Base-by-base conservation (phyloP, 2,113 vertebrate genomes). In the Pachyramphus minor region DNA sequence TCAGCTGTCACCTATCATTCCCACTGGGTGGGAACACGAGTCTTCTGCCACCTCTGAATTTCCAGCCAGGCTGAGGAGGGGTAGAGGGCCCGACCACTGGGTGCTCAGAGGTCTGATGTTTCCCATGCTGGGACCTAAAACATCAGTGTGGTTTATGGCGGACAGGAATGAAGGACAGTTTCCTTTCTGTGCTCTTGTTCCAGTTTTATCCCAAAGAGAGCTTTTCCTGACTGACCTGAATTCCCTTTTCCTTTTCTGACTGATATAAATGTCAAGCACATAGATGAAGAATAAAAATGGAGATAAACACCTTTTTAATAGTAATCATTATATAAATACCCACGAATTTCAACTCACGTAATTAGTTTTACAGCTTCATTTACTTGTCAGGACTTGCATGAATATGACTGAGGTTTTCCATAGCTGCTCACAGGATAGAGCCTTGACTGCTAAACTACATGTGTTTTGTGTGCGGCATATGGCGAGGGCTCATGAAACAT, bases 1-100 rank as follows among this genome's bases (percentile, higher is more conserved):
- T 42, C 53, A 23, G 53, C 49, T 39, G 4, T 33, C 35, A 30
- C 53, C 47, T 50, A 14, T 25, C 59, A 69, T 60, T 55, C 21
- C 84, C 33, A 2, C 3, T 4, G 45, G 80, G 12, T 42, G 63
- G 55, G 23, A 80, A 9, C 4, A 2, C 0, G 0, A 69, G 5
- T 8, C 41, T 56, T 49, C 41, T 58, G 68, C 42, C 5, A 4
- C n/a, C 25, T 72, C 23, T 45, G 49, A 2, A 0, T 47, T 72
- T 63, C 47, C 62, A 80, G 20, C 14, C 3, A 11, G 49, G 33
- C 45, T 50, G 56, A 45, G 45, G 5, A 1, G 16, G 8, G 8
- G 24, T 16, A 62, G 56, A 75, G 53, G 55, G 3, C 6, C 39
- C 41, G n/a, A 11, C 21, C 47, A 68, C 42, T 20, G 9, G 7